A percentile compares a stretch with the other conserved stretches of the same genome.
Conservation (phyloP, 2,888 invertebrate species). For the Scaptomyza parva region DNA sequence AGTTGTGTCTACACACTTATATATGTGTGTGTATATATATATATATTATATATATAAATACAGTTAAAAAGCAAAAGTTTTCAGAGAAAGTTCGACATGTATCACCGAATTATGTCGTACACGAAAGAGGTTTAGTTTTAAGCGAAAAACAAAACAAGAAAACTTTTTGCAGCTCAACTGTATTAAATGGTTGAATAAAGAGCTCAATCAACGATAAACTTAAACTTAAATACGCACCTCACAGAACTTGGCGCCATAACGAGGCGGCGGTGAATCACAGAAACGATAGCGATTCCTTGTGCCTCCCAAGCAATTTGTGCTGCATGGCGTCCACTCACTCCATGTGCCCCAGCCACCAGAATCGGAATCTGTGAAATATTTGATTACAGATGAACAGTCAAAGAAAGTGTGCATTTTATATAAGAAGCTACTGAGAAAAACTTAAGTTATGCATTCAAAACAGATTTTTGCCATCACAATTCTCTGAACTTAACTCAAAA, state of each 20-base stretch:
- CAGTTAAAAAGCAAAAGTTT: conserved; percentile 58
- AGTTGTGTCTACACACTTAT: conserved; percentile 46
- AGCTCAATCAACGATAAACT: neutral
- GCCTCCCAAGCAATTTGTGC: conserved; percentile 91
- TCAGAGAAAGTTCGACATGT: conserved; percentile 59
- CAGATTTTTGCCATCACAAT: no score
- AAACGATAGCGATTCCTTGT: conserved; percentile 93
- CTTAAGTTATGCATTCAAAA: no score
- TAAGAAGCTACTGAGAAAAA: neutral
- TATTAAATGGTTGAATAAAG: conserved; percentile 21
- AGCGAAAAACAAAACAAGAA: neutral
- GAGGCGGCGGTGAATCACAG: conserved; percentile 94
- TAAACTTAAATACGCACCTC: conserved; percentile 86
- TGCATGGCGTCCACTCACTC: conserved; percentile 95
- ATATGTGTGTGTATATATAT: no score
- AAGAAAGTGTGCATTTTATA: conserved; percentile 2
- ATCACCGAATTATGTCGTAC: conserved; percentile 36
- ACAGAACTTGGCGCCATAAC: conserved; percentile 95
- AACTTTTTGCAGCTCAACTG: conserved; percentile 13
- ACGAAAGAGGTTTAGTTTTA: conserved; percentile 16
- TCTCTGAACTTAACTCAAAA: no score
- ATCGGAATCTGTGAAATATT: conserved; percentile 87
- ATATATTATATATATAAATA: conserved; percentile 18
- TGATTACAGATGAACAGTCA: conserved; percentile 28
- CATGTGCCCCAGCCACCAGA: conserved; percentile 92